phyloP scores from a whole-genome alignment of 2,113 vertebrate genomes.

The Apteryx mantelli region DNA sequence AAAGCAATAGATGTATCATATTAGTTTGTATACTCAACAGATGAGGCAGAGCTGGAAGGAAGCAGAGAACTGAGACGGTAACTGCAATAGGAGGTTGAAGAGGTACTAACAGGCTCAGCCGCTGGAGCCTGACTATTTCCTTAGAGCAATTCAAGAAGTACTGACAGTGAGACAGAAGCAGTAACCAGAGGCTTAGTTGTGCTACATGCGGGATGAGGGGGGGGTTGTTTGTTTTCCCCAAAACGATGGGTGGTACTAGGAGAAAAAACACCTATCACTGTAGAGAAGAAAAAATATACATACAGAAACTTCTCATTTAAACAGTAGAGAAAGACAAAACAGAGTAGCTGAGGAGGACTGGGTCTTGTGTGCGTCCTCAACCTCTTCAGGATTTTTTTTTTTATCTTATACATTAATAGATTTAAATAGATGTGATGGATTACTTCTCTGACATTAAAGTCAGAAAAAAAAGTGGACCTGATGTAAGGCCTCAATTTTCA shows the following conservation, averaged over 20 bases:
- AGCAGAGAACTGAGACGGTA: background rate
- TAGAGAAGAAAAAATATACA: background rate
- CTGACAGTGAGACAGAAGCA: background rate
- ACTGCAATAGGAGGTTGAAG: background rate
- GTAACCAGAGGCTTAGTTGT: background rate
- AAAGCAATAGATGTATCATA: background rate
- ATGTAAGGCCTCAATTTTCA: background rate
- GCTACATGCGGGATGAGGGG: too few relatives aligned
- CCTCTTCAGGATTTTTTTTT: background rate
- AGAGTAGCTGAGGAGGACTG: background rate
- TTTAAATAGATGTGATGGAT: background rate
- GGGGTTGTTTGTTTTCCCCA: background rate
- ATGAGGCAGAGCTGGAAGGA: background rate
- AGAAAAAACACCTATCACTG: background rate
- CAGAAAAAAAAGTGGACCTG: background rate
- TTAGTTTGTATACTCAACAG: background rate
- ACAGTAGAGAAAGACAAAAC: background rate
- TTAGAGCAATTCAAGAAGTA: background rate
- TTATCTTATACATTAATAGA: background rate
- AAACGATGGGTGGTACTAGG: background rate
- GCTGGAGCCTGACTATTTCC: background rate
- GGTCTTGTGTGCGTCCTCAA: background rate
- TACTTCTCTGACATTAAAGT: background rate
- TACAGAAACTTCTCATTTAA: background rate
- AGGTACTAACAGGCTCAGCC: background rate